Percentiles rank a stretch among this genome's conserved stretches.
Evolutionary conservation across 2,113 vertebrate species (phyloP).

Genomic region (Microcebus murinus): DNA sequence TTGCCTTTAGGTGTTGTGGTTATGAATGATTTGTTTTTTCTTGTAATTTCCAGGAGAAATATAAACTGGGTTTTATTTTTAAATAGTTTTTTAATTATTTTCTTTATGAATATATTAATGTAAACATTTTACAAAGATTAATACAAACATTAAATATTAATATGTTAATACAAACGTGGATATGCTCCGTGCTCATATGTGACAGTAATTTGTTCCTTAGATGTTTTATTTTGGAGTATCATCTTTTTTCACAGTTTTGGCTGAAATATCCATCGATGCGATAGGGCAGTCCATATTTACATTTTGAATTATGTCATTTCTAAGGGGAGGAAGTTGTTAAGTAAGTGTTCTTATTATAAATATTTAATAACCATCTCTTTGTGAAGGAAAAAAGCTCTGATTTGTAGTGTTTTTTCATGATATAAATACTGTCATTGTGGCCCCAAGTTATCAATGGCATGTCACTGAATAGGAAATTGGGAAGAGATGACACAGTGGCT

Average conservation of each 20-base stretch:
- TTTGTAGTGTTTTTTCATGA: neutral
- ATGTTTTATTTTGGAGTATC: slow-evolving; percentile 11
- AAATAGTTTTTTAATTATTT: neutral
- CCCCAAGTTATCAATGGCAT: neutral
- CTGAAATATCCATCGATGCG: neutral
- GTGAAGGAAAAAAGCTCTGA: neutral
- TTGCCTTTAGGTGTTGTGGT: neutral
- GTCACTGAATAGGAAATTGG: neutral
- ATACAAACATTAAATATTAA: neutral
- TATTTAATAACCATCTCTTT: neutral
- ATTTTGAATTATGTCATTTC: slow-evolving; percentile 3
- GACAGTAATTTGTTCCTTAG: neutral
- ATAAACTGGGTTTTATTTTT: neutral
- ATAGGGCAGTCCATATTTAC: neutral
- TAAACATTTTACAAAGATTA: neutral
- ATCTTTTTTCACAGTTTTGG: neutral
- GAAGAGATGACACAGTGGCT: neutral
- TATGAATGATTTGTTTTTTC: slow-evolving; percentile 15
- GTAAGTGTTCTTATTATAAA: neutral
- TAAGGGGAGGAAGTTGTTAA: neutral
- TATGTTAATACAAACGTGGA: neutral
- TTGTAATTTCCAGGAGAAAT: neutral
- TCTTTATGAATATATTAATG: neutral
- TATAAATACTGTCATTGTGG: neutral
- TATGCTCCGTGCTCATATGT: neutral